Evolutionary conservation across 2,888 invertebrate species (phyloP), one percentile per base, ranked within the genome.

Genomic region (Drosophila prolongata): DNA sequence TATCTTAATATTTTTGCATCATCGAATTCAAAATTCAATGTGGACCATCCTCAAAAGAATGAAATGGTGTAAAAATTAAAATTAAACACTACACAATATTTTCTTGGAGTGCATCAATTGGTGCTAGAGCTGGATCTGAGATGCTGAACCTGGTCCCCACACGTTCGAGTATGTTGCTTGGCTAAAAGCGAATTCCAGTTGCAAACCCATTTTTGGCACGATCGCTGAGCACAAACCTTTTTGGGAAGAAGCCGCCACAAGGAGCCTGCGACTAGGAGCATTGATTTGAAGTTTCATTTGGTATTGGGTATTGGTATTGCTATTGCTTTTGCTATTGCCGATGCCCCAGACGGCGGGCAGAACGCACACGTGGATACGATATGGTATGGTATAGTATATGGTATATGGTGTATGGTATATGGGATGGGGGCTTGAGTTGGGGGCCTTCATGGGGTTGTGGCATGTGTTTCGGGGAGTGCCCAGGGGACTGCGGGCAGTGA

Each of bases 171-270:
- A 54, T 80, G 78, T 67, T 40, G 75, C 73, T 47, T 78, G 77
- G 74, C 89, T 85, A 86, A 86, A 86, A 89, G 89, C 85, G 85
- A 86, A 86, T 86, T 86, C 85, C 85, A 86, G 85, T 89, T 89
- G 89, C 89, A 86, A 86, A 84, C 89, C 83, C 85, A 86, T 86
- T 86, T 86, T 86, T 87, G 85, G 85, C 87, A 84, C 87, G 85
- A 87, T 87, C 87, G 66, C 71, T 65, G 49, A 65, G 46, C 38
- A 52, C 68, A 74, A 60, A 47, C 57, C 83, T 80, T 80, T 80
- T 84, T 76, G 85, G 83, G 82, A 86, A 86, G 82, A 86, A 76
- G 82, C 78, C 46, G 50, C 78, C 59, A 57, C 75, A 50, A 53
- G 55, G 52, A 50, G 56, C 62, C 59, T 52, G 27, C 69, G 64